Evolutionary conservation across 2,797 vertebrate genomes (phyloP).

Genomic region (Eulemur mongoz): DNA sequence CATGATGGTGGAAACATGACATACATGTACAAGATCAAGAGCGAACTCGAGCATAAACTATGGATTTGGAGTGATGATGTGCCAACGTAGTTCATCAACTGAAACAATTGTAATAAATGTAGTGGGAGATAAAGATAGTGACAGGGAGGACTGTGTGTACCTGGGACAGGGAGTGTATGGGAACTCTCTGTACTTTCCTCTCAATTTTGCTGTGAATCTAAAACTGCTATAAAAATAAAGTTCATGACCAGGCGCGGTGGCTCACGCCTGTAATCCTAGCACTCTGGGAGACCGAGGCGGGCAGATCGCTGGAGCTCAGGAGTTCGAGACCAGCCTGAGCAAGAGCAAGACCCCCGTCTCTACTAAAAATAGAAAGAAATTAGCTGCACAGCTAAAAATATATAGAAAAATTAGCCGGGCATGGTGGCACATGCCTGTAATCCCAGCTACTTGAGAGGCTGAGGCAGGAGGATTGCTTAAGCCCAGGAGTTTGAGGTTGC

Average conservation of each 20-base stretch:
- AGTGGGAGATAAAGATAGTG: not conserved
- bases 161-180: too few species aligned
- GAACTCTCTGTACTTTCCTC: not conserved
- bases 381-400: too few species aligned
- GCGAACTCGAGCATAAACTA: not conserved
- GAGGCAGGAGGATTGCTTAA: too few species aligned
- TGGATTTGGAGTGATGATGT: not conserved
- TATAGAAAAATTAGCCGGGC: too few species aligned
- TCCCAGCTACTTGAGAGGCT: too few species aligned
- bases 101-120: not conserved
- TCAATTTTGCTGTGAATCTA: not conserved
- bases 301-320: rapidly evolving
- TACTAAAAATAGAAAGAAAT: too few species aligned
- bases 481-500: too few species aligned
- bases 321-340: too few species aligned
- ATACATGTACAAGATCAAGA: not conserved
- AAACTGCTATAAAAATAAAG: not conserved
- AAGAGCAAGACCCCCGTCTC: too few species aligned
- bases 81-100: not conserved
- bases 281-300: too few species aligned
- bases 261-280: too few species aligned
- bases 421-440: too few species aligned
- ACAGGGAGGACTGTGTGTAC: not conserved
- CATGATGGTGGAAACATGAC: not conserved
- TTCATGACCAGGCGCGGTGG: not conserved